Base-by-base conservation (phyloP, 2,888 invertebrate species). In the Athalia cordata region DNA sequence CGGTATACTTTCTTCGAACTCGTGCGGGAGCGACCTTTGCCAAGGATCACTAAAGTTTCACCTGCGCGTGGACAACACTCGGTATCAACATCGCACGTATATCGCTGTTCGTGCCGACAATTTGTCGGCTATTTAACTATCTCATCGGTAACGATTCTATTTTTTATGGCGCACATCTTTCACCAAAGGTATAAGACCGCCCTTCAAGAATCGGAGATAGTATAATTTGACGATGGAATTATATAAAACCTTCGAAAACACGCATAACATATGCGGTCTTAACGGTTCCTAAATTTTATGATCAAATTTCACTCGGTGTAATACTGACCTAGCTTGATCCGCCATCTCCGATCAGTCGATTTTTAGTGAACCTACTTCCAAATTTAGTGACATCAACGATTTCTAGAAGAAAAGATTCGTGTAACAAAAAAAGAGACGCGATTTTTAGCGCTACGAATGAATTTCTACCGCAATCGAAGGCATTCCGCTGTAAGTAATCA, bases 11-110 rank as follows among this genome's bases (percentile, higher is more conserved):
- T 89, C 88, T 87, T 88, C 87, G 84, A 66, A 67, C 82, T 80
- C 83, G 79, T 80, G 83, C 81, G 67, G 68, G 57, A 81, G 79
- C 86, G 88, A 89, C 88, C 89, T 89, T 87, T 88, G 76, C 83
- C 85, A 87, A 86, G 89, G 89, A 62, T 88, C 87, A 84, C 80
- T 83, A 78, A 81, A 88, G 86, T 89, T 89, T 89, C 89, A 88
- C 88, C 86, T 65, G 76, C 66, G 57, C 66, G 77, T 62, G 64
- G 29, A 76, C 72, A 59, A 72, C 13, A 72, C 72, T 57, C 59
- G 59, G 72, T 72, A 72, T 45, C 47, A 4, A 13, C 13, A 5
- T 13, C 13, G 29, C 13, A 8, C 55, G 9, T 11, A 11, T 55
- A 55, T 5, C 15, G 62, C n/a, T 15, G 62, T 62, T 13, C 8